Evolutionary conservation across 2,888 invertebrate species (phyloP).

Genomic region (Lepidocyrtoides sp.): DNA sequence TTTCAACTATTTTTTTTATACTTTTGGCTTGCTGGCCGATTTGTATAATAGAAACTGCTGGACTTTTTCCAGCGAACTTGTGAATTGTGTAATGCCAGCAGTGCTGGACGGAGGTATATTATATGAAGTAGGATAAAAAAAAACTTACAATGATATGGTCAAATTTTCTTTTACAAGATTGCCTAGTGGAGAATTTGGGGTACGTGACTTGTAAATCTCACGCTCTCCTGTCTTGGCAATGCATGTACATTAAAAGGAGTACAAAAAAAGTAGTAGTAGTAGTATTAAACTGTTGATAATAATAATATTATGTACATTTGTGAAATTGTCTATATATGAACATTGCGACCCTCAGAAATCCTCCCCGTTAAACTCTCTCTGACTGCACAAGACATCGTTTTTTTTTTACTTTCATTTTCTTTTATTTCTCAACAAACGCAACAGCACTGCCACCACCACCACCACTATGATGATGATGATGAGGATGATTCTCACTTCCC

Average conservation of each 20-base stretch:
- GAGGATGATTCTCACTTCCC: neutral
- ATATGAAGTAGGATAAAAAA: neutral
- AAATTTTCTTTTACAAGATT: conserved; percentile 43
- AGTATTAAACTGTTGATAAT: neutral
- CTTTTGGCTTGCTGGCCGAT: conserved; percentile 53
- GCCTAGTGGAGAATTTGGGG: conserved; percentile 53
- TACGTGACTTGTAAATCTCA: conserved; percentile 75
- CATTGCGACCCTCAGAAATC: neutral
- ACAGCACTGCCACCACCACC: neutral
- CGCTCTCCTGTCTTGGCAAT: conserved; percentile 55
- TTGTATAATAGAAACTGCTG: conserved; percentile 56
- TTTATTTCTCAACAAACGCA: conserved; percentile 52
- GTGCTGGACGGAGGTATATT: neutral
- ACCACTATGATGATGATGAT: neutral
- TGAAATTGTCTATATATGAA: neutral
- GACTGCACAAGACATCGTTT: neutral
- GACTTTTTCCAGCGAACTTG: conserved; percentile 68
- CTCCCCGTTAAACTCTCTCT: neutral
- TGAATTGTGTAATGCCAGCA: conserved; percentile 26
- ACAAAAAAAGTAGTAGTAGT: neutral
- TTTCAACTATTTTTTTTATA: conserved; percentile 18
- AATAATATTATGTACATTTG: neutral
- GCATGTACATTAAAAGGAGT: too few species aligned
- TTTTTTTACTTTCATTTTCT: conserved; percentile 20
- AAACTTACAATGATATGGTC: conserved; percentile 32